A percentile compares a stretch with the other conserved stretches of the same genome.
These are phyloP conservation scores for Cherax destructor DNA, from an alignment of 1,140 invertebrate species.

Conservation along the genomic window DNA sequence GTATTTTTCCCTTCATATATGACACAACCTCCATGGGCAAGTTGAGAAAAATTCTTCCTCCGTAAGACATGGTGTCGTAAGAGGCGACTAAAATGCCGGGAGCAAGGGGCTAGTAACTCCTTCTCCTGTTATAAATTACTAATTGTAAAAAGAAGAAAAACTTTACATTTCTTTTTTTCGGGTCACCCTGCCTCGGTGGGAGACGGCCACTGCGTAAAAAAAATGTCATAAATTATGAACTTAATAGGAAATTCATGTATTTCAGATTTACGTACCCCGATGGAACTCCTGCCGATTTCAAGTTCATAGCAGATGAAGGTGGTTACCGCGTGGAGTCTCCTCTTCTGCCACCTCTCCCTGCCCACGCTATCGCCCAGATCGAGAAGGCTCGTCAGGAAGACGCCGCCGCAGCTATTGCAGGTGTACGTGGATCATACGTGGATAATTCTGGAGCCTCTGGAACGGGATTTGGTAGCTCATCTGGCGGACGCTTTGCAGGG, in stretches of 20 bases:
- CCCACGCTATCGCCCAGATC: slow-evolving; percentile 37
- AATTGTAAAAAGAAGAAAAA: no score
- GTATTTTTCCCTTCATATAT: not conserved
- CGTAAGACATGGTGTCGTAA: no score
- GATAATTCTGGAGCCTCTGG: not conserved
- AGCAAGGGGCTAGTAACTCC: no score
- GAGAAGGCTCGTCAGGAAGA: slow-evolving; percentile 33
- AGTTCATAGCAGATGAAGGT: slow-evolving; percentile 40
- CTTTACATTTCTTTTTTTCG: no score
- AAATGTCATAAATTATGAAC: not conserved
- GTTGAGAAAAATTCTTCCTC: no score
- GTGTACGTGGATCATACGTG: slow-evolving; percentile 4
- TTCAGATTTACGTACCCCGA: slow-evolving; percentile 38
- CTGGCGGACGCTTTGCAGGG: not conserved
- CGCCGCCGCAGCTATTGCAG: not conserved
- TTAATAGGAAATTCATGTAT: not conserved
- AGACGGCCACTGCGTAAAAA: not conserved
- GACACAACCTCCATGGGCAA: not conserved
- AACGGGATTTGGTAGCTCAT: not conserved
- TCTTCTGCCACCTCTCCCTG: slow-evolving; percentile 31
- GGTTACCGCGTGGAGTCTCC: slow-evolving; percentile 41
- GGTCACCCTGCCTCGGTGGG: no score
- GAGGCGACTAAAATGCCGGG: no score
- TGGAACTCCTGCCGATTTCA: slow-evolving; percentile 13
- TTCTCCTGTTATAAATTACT: no score